A percentile compares a stretch with the other conserved stretches of the same genome.
phyloP scores from a whole-genome alignment of 2,113 vertebrate species.

The Zootoca vivipara region DNA sequence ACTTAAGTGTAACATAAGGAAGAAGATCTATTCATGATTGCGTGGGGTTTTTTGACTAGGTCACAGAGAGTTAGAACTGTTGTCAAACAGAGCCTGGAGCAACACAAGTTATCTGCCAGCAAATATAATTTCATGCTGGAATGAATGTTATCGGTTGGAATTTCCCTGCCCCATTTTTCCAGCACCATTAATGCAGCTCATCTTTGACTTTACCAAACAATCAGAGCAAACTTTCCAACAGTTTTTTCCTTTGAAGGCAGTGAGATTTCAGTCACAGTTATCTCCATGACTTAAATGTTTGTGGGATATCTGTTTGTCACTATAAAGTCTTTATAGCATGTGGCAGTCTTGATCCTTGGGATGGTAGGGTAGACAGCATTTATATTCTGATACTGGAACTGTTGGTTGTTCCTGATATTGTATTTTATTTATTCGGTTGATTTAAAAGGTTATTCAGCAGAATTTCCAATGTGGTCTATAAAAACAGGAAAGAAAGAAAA shows the following conservation, averaged over 20 bases:
- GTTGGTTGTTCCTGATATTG: not conserved
- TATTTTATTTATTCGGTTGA: not conserved
- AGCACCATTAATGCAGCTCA: accelerated
- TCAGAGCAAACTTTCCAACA: not conserved
- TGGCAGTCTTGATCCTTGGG: not conserved
- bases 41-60: not conserved
- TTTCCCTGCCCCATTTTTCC: not conserved
- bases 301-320: accelerated
- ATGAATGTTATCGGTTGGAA: not conserved
- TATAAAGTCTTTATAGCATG: not conserved
- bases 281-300: not conserved
- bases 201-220: not conserved
- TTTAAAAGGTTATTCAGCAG: not conserved
- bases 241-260: not conserved
- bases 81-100: not conserved
- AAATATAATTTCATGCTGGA: not conserved
- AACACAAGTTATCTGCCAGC: not conserved
- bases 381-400: not conserved
- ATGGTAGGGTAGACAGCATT: not conserved
- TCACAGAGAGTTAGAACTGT: not conserved
- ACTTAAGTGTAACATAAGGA: not conserved
- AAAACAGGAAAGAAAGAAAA: not conserved
- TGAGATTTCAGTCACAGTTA: not conserved
- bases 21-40: not conserved
- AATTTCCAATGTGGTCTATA: not conserved